These are phyloP conservation scores for Xiphophorus birchmanni DNA, from an alignment of 2,797 vertebrate genomes.

Conservation along the genomic window DNA sequence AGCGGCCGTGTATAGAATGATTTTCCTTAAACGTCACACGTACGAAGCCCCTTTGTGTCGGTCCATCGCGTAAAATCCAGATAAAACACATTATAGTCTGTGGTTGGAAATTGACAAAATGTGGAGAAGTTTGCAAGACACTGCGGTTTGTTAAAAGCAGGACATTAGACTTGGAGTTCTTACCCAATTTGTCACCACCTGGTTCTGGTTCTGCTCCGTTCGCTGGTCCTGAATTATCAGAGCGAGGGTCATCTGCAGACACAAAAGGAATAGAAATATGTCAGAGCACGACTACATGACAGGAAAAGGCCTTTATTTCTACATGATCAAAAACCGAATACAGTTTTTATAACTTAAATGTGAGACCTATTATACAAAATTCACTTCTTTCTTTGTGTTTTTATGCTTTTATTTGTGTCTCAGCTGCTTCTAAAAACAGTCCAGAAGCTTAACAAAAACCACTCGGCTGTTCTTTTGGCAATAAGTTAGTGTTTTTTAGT, in stretches of 20 bases:
- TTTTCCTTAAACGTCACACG: background rate
- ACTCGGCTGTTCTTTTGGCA: too few relatives aligned
- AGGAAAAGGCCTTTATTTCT: slow-evolving; percentile 4
- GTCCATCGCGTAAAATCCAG: background rate
- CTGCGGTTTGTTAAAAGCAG: background rate
- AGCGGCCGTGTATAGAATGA: background rate
- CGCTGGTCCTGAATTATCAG: slow-evolving; percentile 52
- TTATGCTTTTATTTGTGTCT: too few relatives aligned
- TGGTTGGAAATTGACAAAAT: background rate
- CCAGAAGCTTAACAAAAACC: too few relatives aligned
- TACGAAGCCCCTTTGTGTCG: background rate
- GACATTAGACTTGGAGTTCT: slow-evolving; percentile 22
- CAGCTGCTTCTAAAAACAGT: too few relatives aligned
- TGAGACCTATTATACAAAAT: too few relatives aligned
- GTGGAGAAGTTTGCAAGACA: background rate
- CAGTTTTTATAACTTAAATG: background rate
- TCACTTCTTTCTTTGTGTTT: too few relatives aligned
- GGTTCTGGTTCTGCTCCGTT: slow-evolving; percentile 43
- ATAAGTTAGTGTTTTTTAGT: too few relatives aligned
- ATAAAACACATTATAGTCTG: background rate
- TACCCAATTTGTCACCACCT: slow-evolving; percentile 69
- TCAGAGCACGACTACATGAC: background rate
- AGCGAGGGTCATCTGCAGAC: slow-evolving; percentile 70
- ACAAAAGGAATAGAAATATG: slow-evolving; percentile 33
- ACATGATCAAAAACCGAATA: background rate